Conservation (phyloP, 2,888 invertebrate genomes). For the Metacarcinus magister region DNA sequence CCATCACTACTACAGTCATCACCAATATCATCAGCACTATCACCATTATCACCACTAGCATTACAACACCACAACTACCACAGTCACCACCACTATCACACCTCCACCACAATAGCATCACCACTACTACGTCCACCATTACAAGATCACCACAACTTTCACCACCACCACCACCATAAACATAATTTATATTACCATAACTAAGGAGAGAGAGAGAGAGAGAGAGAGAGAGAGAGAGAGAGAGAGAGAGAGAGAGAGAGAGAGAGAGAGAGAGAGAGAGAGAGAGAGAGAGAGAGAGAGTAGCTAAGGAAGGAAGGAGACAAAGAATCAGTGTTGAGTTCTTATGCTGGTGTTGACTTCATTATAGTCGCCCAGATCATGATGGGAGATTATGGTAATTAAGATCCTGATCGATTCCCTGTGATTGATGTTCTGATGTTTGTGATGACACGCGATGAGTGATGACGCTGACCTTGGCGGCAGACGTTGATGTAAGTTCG, state of each 20-base stretch:
- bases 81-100: background rate
- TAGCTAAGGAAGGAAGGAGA: background rate
- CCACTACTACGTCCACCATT: background rate
- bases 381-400: conserved; percentile 66
- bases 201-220: conserved; percentile 47
- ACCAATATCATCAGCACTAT: background rate
- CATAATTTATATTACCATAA: background rate
- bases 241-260: conserved; percentile 38
- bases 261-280: background rate
- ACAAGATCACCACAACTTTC: background rate
- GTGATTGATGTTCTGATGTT: conserved; percentile 65
- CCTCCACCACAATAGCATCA: background rate
- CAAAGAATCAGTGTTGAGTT: background rate
- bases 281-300: background rate
- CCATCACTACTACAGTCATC: background rate
- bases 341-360: background rate
- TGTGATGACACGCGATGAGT: conserved; percentile 33
- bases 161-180: background rate
- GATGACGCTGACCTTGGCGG: background rate
- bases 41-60: background rate
- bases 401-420: conserved; percentile 56
- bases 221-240: conserved; percentile 63
- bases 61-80: background rate
- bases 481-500: conserved; percentile 38
- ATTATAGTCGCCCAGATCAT: conserved; percentile 40